These are phyloP conservation scores for Amphilophus citrinellus DNA, from an alignment of 2,113 vertebrate species.

Conservation along the genomic window DNA sequence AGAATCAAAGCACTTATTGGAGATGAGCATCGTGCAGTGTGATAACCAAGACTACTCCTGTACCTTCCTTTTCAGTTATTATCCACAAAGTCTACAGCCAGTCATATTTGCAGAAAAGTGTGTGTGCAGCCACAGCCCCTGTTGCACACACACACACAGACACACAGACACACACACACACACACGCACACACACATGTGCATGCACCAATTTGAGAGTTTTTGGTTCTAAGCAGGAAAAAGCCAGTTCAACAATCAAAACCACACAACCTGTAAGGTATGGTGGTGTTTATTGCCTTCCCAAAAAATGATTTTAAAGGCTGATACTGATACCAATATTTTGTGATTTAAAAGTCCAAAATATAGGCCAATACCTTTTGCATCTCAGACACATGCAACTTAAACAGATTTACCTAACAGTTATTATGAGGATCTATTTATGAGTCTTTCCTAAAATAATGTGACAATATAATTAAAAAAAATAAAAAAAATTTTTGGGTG, in stretches of 20 bases:
- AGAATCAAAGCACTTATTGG: conserved; percentile 22
- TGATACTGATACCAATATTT: too few relatives aligned
- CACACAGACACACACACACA: background rate
- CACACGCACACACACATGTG: background rate
- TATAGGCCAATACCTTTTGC: accelerated
- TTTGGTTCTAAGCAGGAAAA: background rate
- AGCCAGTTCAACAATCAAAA: background rate
- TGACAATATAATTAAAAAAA: background rate
- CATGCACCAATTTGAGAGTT: background rate
- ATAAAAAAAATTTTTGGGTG: too few relatives aligned
- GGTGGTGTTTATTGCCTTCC: background rate
- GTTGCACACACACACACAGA: background rate
- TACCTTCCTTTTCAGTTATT: conserved; percentile 7
- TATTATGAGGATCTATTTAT: too few relatives aligned
- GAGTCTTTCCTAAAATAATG: too few relatives aligned
- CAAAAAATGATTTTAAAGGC: background rate
- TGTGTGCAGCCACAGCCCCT: background rate
- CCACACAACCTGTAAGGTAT: background rate
- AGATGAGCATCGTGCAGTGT: conserved; percentile 21
- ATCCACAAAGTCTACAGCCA: background rate
- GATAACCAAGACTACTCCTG: conserved; percentile 11
- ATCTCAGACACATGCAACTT: background rate
- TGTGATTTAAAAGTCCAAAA: background rate
- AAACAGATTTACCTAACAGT: background rate
- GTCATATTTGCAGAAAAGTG: background rate